Evolutionary conservation across 2,888 invertebrate genomes (phyloP).

Genomic region (Ichneumon xanthorius): DNA sequence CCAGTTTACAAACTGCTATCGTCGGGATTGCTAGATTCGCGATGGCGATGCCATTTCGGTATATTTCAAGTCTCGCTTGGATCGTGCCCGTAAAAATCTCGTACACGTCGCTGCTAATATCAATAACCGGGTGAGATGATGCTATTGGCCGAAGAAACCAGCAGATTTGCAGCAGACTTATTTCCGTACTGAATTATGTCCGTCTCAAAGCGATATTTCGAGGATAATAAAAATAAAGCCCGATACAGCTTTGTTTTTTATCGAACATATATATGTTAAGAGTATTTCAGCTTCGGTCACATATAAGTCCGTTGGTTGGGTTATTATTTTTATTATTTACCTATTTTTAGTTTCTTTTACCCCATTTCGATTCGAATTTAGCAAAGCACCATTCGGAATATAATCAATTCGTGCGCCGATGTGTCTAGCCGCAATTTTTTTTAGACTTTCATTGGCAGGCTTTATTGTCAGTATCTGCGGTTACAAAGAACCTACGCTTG

Average conservation of each 20-base stretch:
- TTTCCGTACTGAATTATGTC: constrained; percentile 7
- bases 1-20: background rate
- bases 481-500: background rate
- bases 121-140: background rate
- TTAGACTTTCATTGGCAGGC: background rate
- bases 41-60: background rate
- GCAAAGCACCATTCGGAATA: background rate
- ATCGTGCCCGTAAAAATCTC: background rate
- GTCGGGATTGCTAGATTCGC: background rate
- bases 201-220: background rate
- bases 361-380: background rate
- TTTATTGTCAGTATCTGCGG: background rate
- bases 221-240: constrained; percentile 1
- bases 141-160: background rate
- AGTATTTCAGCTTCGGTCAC: background rate
- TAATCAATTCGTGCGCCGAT: background rate
- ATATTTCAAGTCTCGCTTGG: background rate
- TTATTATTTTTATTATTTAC: no score
- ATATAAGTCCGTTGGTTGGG: background rate
- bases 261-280: background rate
- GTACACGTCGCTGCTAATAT: background rate
- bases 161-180: background rate
- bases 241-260: background rate
- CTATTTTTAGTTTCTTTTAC: background rate
- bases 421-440: background rate